Evolutionary conservation across 2,113 vertebrate genomes (phyloP).

Genomic region (Epinephelus moara): DNA sequence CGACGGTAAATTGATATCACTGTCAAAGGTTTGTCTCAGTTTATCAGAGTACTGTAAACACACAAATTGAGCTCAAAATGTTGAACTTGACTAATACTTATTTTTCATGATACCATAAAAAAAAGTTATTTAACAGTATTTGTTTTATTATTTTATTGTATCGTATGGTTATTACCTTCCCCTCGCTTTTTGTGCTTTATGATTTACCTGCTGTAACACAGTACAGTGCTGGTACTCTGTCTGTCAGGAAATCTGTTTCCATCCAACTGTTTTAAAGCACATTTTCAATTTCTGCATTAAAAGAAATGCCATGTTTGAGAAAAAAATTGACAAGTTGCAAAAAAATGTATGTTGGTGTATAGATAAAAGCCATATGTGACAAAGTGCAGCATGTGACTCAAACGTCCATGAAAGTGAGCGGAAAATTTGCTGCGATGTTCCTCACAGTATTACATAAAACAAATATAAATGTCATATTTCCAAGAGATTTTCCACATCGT

Average conservation of each 20-base stretch:
- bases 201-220: not conserved
- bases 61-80: not conserved
- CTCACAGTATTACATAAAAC: not conserved
- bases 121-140: not conserved
- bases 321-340: not conserved
- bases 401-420: not conserved
- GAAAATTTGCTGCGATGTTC: not conserved
- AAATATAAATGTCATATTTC: not conserved
- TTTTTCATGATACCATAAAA: not conserved
- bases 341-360: not conserved
- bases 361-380: not conserved
- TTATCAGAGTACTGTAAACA: not conserved
- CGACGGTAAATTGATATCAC: conserved; percentile 4
- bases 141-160: not conserved
- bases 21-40: not conserved
- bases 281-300: too few relatives aligned
- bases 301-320: not conserved
- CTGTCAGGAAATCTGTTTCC: not conserved
- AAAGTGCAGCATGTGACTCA: not conserved
- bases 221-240: not conserved
- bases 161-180: not conserved
- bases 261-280: not conserved
- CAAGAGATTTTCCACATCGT: not conserved
- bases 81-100: too few relatives aligned
- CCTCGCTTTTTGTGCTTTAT: not conserved